Evolutionary conservation across 1,140 invertebrate genomes (phyloP).

Genomic region (Choristoneura fumiferana): DNA sequence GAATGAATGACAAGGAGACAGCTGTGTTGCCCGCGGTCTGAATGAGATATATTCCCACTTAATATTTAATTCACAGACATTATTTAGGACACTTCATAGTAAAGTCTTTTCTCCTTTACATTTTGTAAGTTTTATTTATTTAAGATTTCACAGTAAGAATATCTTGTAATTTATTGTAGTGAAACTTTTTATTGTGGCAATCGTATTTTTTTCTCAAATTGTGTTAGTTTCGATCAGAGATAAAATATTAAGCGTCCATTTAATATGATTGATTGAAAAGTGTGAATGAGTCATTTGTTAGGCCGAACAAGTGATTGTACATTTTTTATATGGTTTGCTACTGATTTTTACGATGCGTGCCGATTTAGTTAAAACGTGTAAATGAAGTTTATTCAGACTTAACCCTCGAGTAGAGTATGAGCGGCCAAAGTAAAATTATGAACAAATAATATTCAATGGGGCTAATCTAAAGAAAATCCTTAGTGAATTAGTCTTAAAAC

Average conservation of each 20-base stretch:
- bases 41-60: constrained; percentile 6
- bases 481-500: neutral
- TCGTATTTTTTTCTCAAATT: constrained; percentile 3
- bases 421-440: constrained; percentile 6
- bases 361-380: neutral
- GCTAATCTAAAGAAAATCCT: neutral
- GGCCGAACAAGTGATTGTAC: neutral
- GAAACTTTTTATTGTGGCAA: constrained; percentile 6
- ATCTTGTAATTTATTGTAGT: constrained; percentile 12
- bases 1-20: constrained; percentile 44
- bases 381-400: neutral
- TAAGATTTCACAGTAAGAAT: constrained; percentile 17
- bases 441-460: constrained; percentile 10
- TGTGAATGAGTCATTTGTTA: neutral
- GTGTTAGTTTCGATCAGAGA: constrained; percentile 1
- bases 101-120: constrained; percentile 4
- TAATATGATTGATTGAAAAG: neutral
- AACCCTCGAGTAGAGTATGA: neutral
- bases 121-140: constrained; percentile 18
- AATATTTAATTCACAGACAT: neutral
- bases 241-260: constrained; percentile 6
- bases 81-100: constrained; percentile 3
- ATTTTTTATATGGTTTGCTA: constrained; percentile 7
- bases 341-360: constrained; percentile 3
- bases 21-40: constrained; percentile 5